phyloP scores from a whole-genome alignment of 2,113 vertebrate genomes.

The Balaeniceps rex region DNA sequence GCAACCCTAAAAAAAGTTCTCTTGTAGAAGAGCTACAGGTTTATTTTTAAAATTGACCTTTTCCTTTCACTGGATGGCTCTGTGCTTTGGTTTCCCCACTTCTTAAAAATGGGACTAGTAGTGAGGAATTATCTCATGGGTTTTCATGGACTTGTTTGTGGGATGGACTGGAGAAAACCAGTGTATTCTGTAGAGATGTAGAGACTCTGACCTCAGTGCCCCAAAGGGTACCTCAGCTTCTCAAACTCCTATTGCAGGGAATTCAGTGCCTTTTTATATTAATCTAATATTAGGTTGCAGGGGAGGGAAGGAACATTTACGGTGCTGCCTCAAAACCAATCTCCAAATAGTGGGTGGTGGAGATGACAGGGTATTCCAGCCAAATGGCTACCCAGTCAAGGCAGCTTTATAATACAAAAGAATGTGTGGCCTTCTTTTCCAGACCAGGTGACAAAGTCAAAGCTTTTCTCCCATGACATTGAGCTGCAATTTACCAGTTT shows the following conservation, averaged over 20 bases:
- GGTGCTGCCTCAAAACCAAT: conserved; percentile 13
- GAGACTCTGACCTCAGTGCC: not conserved
- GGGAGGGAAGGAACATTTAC: not conserved
- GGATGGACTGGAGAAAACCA: not conserved
- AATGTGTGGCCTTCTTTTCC: not conserved
- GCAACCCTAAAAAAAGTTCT: conserved; percentile 21
- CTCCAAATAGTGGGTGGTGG: conserved; percentile 1
- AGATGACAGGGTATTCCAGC: conserved; percentile 41
- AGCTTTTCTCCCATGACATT: not conserved
- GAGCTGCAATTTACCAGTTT: conserved; percentile 38
- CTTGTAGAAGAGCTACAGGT: not conserved
- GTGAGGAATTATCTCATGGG: not conserved
- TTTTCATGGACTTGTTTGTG: not conserved
- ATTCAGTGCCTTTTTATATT: conserved; percentile 28
- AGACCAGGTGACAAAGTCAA: not conserved
- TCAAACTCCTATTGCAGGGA: not conserved
- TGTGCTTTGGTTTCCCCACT: not conserved
- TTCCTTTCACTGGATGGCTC: conserved; percentile 14
- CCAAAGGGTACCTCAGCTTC: not conserved
- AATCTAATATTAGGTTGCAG: conserved; percentile 40
- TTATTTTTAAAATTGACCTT: conserved; percentile 63
- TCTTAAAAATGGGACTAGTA: not conserved
- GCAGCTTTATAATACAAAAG: conserved; percentile 1
- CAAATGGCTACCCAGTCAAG: conserved; percentile 2
- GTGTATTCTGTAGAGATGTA: not conserved